Base-by-base conservation (phyloP, 2,888 invertebrate genomes). In the Polyommatus iphigenia region DNA sequence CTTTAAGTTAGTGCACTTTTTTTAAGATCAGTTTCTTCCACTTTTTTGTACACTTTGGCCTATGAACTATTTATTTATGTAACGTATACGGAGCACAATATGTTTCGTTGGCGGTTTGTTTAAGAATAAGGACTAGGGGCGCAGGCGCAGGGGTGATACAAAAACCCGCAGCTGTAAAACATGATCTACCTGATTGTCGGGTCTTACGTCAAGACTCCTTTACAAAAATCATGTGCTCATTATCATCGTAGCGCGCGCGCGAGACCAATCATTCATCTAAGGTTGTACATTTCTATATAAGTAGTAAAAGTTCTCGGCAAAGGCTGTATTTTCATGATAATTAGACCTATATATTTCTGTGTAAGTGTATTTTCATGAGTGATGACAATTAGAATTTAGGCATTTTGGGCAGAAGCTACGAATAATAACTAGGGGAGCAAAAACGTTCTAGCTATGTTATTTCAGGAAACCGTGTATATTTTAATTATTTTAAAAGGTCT, bases 101-200 rank as follows among this genome's bases (percentile, higher is more conserved):
- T 90, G 90, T 84, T 85, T 86, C 86, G 87, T 86, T 83, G 84
- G 85, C 85, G 83, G 82, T 81, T 84, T 86, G 87, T 82, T 54
- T 75, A 85, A 90, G 92, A 90, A 91, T 90, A 91, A 92, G 93
- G 91, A 92, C 91, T 90, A 87, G 90, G 83, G 86, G 90, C 91
- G 87, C 89, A 89, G 87, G 88, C 90, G 91, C 89, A 90, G 91
- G 88, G 87, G 85, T 83, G 83, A 87, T 88, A 91, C 91, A 93
- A 91, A 94, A 93, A 92, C 89, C 89, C 87, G 83, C 85, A 86
- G 83, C 82, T 83, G 84, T 82, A 82, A 85, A 84, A 81, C 81
- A 82, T 92, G 90, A 93, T 93, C 93, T 87, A 91, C 90, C 88
- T 88, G 78, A 83, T 79, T 82, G 80, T 80, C 78, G 78, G 5